phyloP scores from a whole-genome alignment of 2,797 vertebrate genomes.

The Uromys caudimaculatus region DNA sequence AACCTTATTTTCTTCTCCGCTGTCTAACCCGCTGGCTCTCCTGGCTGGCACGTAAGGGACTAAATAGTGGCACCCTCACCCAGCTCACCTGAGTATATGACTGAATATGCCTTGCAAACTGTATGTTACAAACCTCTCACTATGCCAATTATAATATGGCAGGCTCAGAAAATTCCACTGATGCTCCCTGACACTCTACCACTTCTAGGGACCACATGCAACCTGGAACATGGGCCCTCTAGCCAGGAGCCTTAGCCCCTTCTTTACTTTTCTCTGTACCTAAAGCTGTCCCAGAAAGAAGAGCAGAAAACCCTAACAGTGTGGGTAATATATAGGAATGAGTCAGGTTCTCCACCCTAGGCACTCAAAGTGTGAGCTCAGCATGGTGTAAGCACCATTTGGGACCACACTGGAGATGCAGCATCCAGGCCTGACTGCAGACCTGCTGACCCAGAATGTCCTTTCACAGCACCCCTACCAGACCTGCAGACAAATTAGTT shows the following conservation, averaged over 20 bases:
- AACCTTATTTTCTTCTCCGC: not conserved
- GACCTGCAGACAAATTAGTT: not conserved
- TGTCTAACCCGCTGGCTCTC: not conserved
- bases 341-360: not conserved
- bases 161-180: not conserved
- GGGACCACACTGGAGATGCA: not conserved
- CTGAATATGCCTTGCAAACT: not conserved
- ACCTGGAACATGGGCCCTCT: not conserved
- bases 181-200: fast-evolving
- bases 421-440: not conserved
- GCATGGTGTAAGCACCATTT: not conserved
- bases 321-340: not conserved
- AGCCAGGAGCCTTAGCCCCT: not conserved
- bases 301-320: not conserved
- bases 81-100: not conserved
- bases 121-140: not conserved
- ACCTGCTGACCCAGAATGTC: not conserved
- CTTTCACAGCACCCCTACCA: not conserved
- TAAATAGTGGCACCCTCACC: not conserved
- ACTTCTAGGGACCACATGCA: not conserved
- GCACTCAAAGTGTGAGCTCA: not conserved
- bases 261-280: not conserved
- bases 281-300: not conserved
- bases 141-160: not conserved
- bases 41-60: not conserved